These are phyloP conservation scores for Myiozetetes cayanensis DNA, from an alignment of 2,113 vertebrate species.

Conservation along the genomic window DNA sequence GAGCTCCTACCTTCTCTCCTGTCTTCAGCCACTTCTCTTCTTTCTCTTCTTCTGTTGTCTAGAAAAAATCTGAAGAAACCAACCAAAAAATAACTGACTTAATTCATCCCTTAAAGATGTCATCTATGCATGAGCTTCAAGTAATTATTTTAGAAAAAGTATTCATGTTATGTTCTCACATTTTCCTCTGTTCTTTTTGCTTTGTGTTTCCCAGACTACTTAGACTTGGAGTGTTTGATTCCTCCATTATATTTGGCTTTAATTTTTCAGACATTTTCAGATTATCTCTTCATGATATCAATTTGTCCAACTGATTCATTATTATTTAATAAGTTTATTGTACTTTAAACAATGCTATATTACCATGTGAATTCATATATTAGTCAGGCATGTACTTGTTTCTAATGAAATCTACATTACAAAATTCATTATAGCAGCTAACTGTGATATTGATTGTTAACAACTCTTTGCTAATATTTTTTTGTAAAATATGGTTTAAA, in stretches of 20 bases:
- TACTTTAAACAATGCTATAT: neutral
- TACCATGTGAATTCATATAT: constrained; percentile 7
- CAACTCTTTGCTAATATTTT: constrained; percentile 28
- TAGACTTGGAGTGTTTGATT: neutral
- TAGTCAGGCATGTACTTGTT: neutral
- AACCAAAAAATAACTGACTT: neutral
- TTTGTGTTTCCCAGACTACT: neutral
- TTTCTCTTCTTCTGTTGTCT: neutral
- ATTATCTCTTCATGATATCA: neutral
- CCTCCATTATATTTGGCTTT: neutral
- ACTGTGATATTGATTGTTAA: constrained; percentile 24
- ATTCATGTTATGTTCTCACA: neutral
- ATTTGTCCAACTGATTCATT: neutral
- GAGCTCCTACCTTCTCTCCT: neutral
- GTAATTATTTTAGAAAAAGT: neutral
- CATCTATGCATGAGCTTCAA: neutral
- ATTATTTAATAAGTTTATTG: neutral
- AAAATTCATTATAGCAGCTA: neutral
- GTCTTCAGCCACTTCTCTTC: neutral
- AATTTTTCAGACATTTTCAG: neutral
- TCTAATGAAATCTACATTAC: constrained; percentile 22
- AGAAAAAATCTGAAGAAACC: neutral
- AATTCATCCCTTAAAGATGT: neutral
- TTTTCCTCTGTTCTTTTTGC: neutral
- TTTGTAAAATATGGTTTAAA: constrained; percentile 34